These are phyloP conservation scores for Megaustenia siamemsis DNA, from an alignment of 2,888 invertebrate species.

Conservation along the genomic window DNA sequence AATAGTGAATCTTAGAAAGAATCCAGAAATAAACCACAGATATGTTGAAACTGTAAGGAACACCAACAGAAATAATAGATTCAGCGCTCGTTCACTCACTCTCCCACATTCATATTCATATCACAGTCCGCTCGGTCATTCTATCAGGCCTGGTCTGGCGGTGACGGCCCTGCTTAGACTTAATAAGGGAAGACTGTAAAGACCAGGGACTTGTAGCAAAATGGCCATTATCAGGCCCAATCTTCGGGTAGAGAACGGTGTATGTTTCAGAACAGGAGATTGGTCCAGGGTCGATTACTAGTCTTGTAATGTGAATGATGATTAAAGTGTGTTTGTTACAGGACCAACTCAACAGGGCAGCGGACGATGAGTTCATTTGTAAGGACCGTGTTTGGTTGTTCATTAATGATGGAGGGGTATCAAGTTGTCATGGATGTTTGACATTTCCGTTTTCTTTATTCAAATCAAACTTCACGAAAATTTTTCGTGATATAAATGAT, in stretches of 20 bases:
- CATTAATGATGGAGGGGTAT: not conserved
- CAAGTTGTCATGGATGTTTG: too few species aligned
- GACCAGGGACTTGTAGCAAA: not conserved
- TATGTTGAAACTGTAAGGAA: too few species aligned
- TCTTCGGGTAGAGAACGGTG: not conserved
- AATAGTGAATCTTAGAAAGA: too few species aligned
- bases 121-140: not conserved
- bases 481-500: too few species aligned
- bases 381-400: too few species aligned
- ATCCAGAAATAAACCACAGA: too few species aligned
- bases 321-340: not conserved
- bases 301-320: not conserved
- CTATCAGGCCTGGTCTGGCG: not conserved
- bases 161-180: not conserved
- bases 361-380: not conserved
- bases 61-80: too few species aligned
- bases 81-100: not conserved
- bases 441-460: too few species aligned
- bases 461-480: too few species aligned
- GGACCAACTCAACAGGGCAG: not conserved
- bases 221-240: constrained; percentile 6
- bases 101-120: not conserved
- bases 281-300: not conserved
- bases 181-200: constrained; percentile 17
- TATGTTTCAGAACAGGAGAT: constrained; percentile 26